Percentiles rank a stretch among this genome's conserved stretches.
Conservation (phyloP, 2,113 vertebrate genomes). For the Cichladusa arquata region DNA sequence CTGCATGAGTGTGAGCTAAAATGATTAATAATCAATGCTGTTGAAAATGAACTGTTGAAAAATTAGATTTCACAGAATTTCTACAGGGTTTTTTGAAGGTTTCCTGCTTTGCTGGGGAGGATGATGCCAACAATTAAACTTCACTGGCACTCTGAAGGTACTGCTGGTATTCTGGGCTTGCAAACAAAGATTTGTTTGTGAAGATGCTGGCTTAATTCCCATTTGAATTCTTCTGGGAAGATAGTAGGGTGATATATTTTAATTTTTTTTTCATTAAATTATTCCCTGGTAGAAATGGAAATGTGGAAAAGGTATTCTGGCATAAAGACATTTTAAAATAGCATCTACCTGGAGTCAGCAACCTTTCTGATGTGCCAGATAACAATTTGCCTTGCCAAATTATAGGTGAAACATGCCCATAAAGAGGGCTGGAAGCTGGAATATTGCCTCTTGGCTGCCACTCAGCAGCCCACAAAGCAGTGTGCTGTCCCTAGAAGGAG, state of each 20-base stretch:
- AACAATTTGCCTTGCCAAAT: background rate
- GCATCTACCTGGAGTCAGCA: background rate
- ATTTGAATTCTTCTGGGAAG: background rate
- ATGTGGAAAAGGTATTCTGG: background rate
- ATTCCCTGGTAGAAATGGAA: background rate
- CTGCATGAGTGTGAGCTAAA: background rate
- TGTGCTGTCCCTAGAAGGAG: background rate
- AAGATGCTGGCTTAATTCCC: background rate
- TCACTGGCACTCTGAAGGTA: background rate
- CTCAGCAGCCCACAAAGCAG: background rate
- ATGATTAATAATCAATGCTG: background rate
- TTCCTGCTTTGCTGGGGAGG: background rate
- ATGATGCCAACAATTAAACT: background rate
- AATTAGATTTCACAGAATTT: background rate
- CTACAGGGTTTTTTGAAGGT: background rate
- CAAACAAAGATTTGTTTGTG: background rate
- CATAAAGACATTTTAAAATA: background rate
- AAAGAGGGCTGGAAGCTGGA: background rate
- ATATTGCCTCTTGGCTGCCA: background rate
- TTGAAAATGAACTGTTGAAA: background rate
- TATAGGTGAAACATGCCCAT: background rate
- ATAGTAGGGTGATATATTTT: background rate
- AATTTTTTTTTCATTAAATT: background rate
- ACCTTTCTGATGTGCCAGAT: background rate
- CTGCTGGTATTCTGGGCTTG: background rate